phyloP scores from a whole-genome alignment of 1,140 invertebrate species.

The Pissodes strobi region DNA sequence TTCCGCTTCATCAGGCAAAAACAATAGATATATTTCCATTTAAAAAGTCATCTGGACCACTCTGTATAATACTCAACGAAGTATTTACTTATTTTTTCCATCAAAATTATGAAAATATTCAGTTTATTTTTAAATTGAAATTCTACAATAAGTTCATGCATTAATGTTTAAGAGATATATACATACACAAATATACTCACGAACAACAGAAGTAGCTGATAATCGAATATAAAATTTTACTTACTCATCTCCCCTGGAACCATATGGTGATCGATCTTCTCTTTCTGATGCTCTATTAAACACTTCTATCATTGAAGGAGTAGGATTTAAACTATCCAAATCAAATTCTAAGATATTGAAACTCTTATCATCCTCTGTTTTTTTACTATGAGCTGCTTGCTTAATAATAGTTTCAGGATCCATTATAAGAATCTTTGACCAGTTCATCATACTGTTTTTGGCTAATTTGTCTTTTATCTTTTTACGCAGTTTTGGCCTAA shows the following conservation, averaged over 20 bases:
- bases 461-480: constrained; percentile 34
- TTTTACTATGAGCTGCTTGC: constrained; percentile 51
- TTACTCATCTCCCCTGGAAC: constrained; percentile 38
- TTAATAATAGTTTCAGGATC: constrained; percentile 63
- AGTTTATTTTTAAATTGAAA: no score
- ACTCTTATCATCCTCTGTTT: constrained; percentile 50
- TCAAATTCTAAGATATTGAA: constrained; percentile 50
- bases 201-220: no score
- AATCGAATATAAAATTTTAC: no score
- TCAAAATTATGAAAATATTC: no score
- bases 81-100: no score
- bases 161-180: no score
- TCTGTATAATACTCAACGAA: no score
- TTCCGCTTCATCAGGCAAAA: no score
- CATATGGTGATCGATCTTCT: constrained; percentile 43
- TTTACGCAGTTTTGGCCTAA: constrained; percentile 37
- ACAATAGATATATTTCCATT: no score
- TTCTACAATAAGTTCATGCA: no score
- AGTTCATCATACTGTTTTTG: constrained; percentile 58
- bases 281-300: constrained; percentile 57
- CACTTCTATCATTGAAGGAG: constrained; percentile 63
- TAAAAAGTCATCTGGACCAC: no score
- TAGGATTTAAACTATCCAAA: constrained; percentile 59
- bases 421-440: constrained; percentile 61
- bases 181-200: no score